Evolutionary conservation across 2,797 vertebrate genomes (phyloP).

Genomic region (Arnoldichthys spilopterus): DNA sequence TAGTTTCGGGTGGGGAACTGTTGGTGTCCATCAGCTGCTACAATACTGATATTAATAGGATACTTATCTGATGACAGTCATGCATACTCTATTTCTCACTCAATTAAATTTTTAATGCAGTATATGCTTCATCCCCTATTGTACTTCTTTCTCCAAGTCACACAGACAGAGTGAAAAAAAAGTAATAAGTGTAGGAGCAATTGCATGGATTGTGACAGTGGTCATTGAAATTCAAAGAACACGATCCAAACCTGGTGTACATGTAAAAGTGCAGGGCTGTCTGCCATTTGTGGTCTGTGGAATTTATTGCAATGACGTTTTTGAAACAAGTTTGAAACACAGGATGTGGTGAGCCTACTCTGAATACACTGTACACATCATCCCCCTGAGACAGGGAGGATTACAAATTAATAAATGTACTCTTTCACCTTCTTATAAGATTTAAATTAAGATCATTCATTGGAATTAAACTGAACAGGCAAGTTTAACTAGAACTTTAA

Average conservation of each 20-base stretch:
- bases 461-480: neutral
- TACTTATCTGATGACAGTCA: neutral
- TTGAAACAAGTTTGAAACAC: constrained; percentile 29
- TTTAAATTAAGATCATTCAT: no score
- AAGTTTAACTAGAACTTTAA: no score
- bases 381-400: no score
- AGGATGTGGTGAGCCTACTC: constrained; percentile 5
- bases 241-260: constrained; percentile 16
- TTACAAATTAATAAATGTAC: no score
- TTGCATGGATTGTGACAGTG: neutral
- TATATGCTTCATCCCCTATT: constrained; percentile 5
- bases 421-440: no score
- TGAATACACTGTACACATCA: neutral
- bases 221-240: neutral
- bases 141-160: neutral
- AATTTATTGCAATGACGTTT: constrained; percentile 31
- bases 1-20: neutral
- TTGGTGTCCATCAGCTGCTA: no score
- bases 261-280: constrained; percentile 22
- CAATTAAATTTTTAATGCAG: neutral
- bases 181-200: neutral
- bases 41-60: no score
- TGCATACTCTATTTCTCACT: no score
- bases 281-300: neutral
- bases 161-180: neutral